Percentiles rank a stretch among this genome's conserved stretches.
Evolutionary conservation across 2,888 invertebrate species (phyloP).

Genomic region (Terebella lapidaria): DNA sequence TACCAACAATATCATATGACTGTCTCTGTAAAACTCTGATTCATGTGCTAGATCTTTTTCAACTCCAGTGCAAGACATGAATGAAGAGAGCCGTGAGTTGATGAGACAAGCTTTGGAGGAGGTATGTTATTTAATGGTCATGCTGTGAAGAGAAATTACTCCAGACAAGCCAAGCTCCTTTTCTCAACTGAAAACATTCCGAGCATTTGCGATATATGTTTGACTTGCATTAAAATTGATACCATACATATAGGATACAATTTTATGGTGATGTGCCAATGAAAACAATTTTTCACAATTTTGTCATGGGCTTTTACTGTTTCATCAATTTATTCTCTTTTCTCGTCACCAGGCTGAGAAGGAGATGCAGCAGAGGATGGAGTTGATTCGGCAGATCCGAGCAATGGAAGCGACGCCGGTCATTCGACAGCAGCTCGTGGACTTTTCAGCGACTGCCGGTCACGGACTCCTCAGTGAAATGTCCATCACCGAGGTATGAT

Average conservation of each 20-base stretch:
- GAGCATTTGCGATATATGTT: no score
- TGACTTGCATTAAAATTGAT: no score
- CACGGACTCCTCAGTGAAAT: constrained; percentile 50
- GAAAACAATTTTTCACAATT: no score
- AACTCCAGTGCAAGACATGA: constrained; percentile 46
- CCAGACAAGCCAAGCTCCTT: no score
- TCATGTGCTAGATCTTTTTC: not conserved
- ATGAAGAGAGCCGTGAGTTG: constrained; percentile 46
- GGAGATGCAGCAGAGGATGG: constrained; percentile 51
- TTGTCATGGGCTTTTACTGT: no score
- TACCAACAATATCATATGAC: not conserved
- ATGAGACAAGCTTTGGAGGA: constrained; percentile 50
- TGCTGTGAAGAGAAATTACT: no score
- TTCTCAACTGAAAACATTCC: no score
- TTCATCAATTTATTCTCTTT: no score
- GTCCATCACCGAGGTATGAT: constrained; percentile 51
- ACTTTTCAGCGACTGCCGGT: constrained; percentile 47
- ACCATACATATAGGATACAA: no score
- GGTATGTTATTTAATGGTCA: constrained; percentile 30
- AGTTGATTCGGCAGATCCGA: constrained; percentile 51
- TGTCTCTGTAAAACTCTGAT: not conserved
- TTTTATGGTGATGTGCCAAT: no score
- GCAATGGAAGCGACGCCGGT: constrained; percentile 49
- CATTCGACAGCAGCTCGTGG: constrained; percentile 45
- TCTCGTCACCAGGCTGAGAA: constrained; percentile 40